Evolutionary conservation across 2,888 invertebrate genomes (phyloP), one percentile per base, ranked within the genome.

Genomic region (Agrypnus murinus): DNA sequence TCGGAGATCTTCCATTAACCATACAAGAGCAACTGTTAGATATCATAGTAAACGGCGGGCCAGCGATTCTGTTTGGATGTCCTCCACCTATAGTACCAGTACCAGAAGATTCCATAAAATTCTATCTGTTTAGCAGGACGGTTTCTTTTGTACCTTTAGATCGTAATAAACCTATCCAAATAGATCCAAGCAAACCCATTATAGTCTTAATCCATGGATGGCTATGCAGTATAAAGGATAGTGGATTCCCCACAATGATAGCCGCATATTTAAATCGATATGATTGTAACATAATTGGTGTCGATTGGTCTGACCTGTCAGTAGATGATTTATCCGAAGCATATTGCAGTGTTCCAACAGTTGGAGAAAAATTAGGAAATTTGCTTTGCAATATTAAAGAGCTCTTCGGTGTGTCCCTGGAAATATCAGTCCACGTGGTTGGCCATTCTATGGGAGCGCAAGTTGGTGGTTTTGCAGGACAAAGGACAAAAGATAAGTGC

Each of bases 391-490:
- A 10, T 17, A 12, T 43, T 12, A n/a, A n/a, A n/a, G n/a, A n/a
- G n/a, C n/a, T n/a, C n/a, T n/a, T n/a, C n/a, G n/a, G n/a, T 8
- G 25, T 25, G 25, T 25, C 5, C 25, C 25, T 15, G n/a, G 50
- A 19, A 15, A 14, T 10, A 12, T 36, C 0, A 5, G n/a, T 63
- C 25, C 69, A 69, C 14, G 1, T 64, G 9, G 32, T 69, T 19
- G 69, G 69, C 1, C 63, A 69, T 34, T 64, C 68, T 0, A 15
- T 72, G 31, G 72, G 72, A 36, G 72, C 50, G 1, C 72, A 72
- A 32, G 25, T 68, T 0, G 19, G 48, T 4, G 72, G 72, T 38
- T 32, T 58, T 9, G 12, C 55, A 14, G 72, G 72, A 25, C 38
- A 64, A 19, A 12, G 46, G 10, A 40, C 40, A 12, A 34, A 55